phyloP scores from a whole-genome alignment of 1,140 invertebrate species.

The Phocides pigmalion region DNA sequence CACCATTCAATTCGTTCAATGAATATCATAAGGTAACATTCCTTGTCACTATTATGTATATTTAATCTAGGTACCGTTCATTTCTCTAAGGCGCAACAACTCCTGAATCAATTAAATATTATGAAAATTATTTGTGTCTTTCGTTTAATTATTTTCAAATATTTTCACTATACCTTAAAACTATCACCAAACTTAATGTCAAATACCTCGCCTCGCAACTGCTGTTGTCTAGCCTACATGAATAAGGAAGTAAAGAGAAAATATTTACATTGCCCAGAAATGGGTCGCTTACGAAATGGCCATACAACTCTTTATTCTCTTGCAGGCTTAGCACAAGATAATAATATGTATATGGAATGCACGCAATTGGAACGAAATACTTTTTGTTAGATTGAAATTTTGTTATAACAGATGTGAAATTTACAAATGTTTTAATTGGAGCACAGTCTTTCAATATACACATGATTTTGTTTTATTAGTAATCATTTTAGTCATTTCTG shows the following conservation, averaged over 20 bases:
- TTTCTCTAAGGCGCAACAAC: background rate
- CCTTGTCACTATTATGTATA: background rate
- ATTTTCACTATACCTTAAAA: background rate
- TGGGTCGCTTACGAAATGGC: conserved; percentile 8
- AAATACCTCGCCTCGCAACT: background rate
- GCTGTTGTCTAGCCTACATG: conserved; percentile 9
- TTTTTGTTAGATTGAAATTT: conserved; percentile 6
- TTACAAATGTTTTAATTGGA: conserved; percentile 28
- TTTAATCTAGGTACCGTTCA: background rate
- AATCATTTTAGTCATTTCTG: background rate
- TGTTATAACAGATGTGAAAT: conserved; percentile 24
- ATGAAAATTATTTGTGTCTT: too few species aligned
- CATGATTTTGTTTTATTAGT: background rate
- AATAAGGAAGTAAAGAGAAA: conserved; percentile 16
- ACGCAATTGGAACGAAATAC: conserved; percentile 16
- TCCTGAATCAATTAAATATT: background rate
- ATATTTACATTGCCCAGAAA: conserved; percentile 15
- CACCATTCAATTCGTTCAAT: conserved; percentile 10
- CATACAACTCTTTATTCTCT: conserved; percentile 10
- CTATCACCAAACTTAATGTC: background rate
- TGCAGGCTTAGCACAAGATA: background rate
- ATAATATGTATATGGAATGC: conserved; percentile 19
- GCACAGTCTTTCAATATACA: background rate
- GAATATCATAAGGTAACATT: background rate
- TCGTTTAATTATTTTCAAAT: too few species aligned